A percentile compares a stretch with the other conserved stretches of the same genome.
phyloP scores from a whole-genome alignment of 2,888 invertebrate genomes.

The Parapristionchus giblindavisi region DNA sequence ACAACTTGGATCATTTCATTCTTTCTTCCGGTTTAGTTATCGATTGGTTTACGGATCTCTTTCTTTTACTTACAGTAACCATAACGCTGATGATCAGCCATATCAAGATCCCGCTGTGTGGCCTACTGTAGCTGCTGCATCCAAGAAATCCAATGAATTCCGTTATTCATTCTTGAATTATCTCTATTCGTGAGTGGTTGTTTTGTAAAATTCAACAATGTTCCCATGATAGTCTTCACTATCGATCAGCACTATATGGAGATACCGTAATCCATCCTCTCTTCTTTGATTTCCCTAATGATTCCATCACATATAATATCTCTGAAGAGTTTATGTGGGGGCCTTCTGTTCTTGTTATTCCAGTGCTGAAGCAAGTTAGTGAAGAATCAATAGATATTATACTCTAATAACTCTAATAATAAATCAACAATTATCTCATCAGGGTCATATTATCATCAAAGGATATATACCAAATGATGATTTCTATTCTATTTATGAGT shows the following conservation, averaged over 20 bases:
- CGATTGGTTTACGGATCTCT: too few species aligned
- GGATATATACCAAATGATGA: constrained; percentile 70
- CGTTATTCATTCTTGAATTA: constrained; percentile 59
- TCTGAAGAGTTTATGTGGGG: constrained; percentile 64
- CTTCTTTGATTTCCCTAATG: constrained; percentile 63
- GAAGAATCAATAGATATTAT: too few species aligned
- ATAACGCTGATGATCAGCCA: constrained; percentile 47
- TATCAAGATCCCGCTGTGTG: constrained; percentile 59
- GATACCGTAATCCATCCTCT: constrained; percentile 61
- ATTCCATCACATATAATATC: constrained; percentile 47
- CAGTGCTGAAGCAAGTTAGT: constrained; percentile 52
- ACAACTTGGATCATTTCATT: constrained; percentile 64
- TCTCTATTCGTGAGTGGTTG: constrained; percentile 47
- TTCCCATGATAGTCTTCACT: constrained; percentile 53
- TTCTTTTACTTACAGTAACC: constrained; percentile 42
- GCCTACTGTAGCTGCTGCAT: constrained; percentile 56
- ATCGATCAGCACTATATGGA: constrained; percentile 52
- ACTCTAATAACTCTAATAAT: not conserved
- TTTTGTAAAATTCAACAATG: not conserved
- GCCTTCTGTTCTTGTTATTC: constrained; percentile 59
- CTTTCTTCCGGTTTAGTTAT: constrained; percentile 52
- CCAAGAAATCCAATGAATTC: constrained; percentile 53
- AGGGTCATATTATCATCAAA: constrained; percentile 49
- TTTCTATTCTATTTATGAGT: constrained; percentile 68
- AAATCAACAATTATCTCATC: not conserved